These are phyloP conservation scores for Sterna hirundo DNA, from an alignment of 2,113 vertebrate species.

Conservation along the genomic window DNA sequence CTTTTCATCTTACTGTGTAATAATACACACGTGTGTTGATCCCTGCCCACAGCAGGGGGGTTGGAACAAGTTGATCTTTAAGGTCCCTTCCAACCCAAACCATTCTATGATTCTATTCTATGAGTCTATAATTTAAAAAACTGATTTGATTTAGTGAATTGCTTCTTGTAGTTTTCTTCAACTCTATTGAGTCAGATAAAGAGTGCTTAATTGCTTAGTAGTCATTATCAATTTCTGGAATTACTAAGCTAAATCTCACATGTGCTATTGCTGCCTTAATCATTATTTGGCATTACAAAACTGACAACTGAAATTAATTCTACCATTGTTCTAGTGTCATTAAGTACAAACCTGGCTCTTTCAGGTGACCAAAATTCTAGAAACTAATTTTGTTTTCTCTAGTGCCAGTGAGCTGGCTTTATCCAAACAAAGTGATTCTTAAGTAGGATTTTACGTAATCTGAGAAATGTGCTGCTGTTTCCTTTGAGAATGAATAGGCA, in stretches of 20 bases:
- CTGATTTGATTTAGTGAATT: neutral
- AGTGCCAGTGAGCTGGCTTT: neutral
- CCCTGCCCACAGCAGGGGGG: too few species aligned
- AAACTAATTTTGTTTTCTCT: neutral
- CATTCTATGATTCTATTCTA: too few species aligned
- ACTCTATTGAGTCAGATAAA: neutral
- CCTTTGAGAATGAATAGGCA: neutral
- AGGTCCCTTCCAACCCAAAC: too few species aligned
- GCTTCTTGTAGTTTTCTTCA: neutral
- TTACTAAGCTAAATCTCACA: neutral
- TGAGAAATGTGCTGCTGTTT: neutral
- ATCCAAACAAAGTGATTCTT: neutral
- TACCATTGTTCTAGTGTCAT: neutral
- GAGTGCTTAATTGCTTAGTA: neutral
- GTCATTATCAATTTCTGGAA: neutral
- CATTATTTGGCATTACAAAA: neutral
- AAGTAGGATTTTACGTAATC: neutral
- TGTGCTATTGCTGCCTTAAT: neutral
- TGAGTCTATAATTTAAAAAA: neutral
- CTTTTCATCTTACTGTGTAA: neutral
- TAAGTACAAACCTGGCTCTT: neutral
- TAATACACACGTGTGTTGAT: neutral
- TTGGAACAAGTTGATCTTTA: too few species aligned
- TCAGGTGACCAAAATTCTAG: neutral
- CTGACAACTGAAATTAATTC: neutral